Evolutionary conservation across 2,113 vertebrate genomes (phyloP).

Genomic region (Cyrtonyx montezumae): DNA sequence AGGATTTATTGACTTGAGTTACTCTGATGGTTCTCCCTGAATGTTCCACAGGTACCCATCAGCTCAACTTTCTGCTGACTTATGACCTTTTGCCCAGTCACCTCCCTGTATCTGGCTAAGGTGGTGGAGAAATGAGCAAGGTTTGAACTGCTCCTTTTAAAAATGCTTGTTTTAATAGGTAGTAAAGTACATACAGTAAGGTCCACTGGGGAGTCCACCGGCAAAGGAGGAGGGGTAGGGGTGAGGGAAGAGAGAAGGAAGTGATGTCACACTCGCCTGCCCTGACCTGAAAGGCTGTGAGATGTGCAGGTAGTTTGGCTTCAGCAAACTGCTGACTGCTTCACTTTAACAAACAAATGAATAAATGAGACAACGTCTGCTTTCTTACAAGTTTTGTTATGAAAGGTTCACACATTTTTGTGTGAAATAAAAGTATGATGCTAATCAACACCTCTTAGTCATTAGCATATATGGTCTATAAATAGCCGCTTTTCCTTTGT

Average conservation of each 20-base stretch:
- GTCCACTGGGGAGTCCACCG: background rate
- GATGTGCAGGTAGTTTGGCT: background rate
- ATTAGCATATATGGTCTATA: conserved; percentile 9
- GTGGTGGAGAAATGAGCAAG: background rate
- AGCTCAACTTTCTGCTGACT: background rate
- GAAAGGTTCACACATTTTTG: conserved; percentile 38
- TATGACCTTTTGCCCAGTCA: background rate
- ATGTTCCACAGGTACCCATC: background rate
- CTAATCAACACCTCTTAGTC: conserved; percentile 48
- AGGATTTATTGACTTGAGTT: background rate
- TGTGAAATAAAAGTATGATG: conserved; percentile 42
- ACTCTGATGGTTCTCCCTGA: background rate
- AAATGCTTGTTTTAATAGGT: background rate
- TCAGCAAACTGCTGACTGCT: background rate
- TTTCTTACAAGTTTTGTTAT: conserved; percentile 39
- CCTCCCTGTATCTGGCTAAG: rapidly evolving
- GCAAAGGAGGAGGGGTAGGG: background rate
- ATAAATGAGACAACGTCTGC: background rate
- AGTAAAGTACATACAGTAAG: background rate
- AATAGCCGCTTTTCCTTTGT: conserved; percentile 1
- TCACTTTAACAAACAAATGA: background rate
- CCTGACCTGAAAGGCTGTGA: background rate
- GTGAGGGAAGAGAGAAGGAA: background rate
- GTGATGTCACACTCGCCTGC: background rate
- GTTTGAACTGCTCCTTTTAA: background rate